Evolutionary conservation across 2,797 vertebrate genomes (phyloP).

Genomic region (Clarias laeviceps): DNA sequence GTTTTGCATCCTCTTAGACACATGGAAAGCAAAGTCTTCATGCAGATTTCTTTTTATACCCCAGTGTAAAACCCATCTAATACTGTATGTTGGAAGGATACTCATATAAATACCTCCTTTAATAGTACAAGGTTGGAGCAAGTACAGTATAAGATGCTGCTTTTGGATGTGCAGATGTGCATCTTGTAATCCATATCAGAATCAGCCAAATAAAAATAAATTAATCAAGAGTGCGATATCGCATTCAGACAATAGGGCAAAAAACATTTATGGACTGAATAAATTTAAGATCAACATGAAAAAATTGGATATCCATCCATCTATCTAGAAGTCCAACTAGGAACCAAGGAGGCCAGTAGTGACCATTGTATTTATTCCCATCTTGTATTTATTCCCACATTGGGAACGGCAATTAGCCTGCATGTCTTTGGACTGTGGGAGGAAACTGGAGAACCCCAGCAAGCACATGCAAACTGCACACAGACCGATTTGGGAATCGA

Average conservation of each 20-base stretch:
- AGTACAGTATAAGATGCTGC: not conserved
- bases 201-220: not conserved
- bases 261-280: not conserved
- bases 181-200: not conserved
- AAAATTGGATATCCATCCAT: too few relatives aligned
- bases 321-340: too few relatives aligned
- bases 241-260: not conserved
- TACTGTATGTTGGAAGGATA: not conserved
- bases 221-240: not conserved
- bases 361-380: too few relatives aligned
- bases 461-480: too few relatives aligned
- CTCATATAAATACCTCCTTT: not conserved
- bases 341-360: too few relatives aligned
- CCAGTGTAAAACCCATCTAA: not conserved
- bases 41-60: not conserved
- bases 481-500: too few relatives aligned
- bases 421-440: too few relatives aligned
- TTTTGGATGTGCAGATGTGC: not conserved
- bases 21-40: not conserved
- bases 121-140: not conserved
- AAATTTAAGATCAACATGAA: not conserved
- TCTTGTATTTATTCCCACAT: too few relatives aligned
- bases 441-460: too few relatives aligned
- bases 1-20: not conserved
- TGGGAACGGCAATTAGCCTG: too few relatives aligned